A percentile compares a stretch with the other conserved stretches of the same genome.
Evolutionary conservation across 2,113 vertebrate species (phyloP).

Genomic region (Myocastor coypus): DNA sequence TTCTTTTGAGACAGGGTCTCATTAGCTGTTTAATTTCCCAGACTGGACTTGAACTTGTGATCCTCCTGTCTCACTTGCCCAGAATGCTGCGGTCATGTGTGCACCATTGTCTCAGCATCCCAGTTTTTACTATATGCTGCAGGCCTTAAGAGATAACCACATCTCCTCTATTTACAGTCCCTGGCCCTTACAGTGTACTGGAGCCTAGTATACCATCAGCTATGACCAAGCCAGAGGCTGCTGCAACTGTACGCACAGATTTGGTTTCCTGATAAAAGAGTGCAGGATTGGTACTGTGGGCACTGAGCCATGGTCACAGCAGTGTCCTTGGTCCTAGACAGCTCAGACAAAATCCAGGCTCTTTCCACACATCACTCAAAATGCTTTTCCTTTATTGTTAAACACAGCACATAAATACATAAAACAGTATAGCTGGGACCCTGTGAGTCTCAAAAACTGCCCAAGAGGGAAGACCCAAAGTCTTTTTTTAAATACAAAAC

Average conservation of each 20-base stretch:
- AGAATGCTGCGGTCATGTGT: background rate
- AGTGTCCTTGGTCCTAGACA: background rate
- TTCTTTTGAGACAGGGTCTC: background rate
- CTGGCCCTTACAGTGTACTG: background rate
- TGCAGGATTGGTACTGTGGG: background rate
- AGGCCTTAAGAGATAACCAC: background rate
- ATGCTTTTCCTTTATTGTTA: conserved; percentile 76
- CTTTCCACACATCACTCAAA: conserved; percentile 42
- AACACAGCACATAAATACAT: conserved; percentile 67
- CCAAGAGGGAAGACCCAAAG: conserved; percentile 50
- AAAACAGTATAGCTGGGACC: conserved; percentile 58
- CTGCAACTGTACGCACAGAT: background rate
- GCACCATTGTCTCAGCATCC: background rate
- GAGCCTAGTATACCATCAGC: background rate
- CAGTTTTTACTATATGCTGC: background rate
- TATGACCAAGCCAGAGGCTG: background rate
- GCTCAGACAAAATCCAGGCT: background rate
- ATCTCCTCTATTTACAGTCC: background rate
- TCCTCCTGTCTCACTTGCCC: background rate
- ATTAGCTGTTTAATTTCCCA: background rate
- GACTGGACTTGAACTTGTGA: background rate
- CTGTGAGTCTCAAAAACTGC: conserved; percentile 21
- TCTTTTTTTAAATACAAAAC: conserved; percentile 61
- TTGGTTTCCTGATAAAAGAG: background rate
- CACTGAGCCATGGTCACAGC: background rate